Base-by-base conservation (phyloP, 1,140 invertebrate genomes). In the Brachionus plicatilis region DNA sequence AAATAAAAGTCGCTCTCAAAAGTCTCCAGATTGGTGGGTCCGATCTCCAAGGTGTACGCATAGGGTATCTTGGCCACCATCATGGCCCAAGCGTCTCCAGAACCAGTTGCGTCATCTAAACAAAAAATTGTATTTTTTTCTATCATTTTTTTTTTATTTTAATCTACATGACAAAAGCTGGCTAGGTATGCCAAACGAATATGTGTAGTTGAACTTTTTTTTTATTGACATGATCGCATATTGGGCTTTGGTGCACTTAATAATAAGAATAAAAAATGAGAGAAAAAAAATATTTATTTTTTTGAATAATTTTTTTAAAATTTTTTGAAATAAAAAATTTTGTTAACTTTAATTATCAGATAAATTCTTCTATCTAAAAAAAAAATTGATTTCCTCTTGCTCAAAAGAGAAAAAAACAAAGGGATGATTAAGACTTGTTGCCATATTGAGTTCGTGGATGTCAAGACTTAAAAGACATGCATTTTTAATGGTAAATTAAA, bases 21-120 rank as follows among this genome's bases (percentile, higher is more conserved):
- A 24, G n/a, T 43, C 2, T 65, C 53, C 8, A 6, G 8, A 4
- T 65, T 37, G 11, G 33, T 83, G 0, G 82, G 82, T 50, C 60
- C 60, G 1, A 83, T n/a, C 53, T 83, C 82, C 0, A 83, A 12
- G 3, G 82, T 72, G 53, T 83, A 83, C 3, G 82, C 24, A 56
- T 70, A 70, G n/a, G 60, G 41, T 45, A 83, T 83, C 4, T 83
- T 70, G 8, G 60, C 60, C 50, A 68, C 65, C 60, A 68, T 68
- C 27, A 47, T 33, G 0, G 82, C 82, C 65, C 65, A 83, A 33
- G 37, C 8, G 24, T 56, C 68, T 14, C 60, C 37, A 17, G 60
- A 20, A 37, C 82, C 82, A 37, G 29, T 33, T 1, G 68, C 82
- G 14, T 50, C 43, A 72, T 83, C 82, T 83, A 12, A 56, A 70